Conservation (phyloP, 53 echinoderm and acorn worm genomes). For the Actinopyga echinites region DNA sequence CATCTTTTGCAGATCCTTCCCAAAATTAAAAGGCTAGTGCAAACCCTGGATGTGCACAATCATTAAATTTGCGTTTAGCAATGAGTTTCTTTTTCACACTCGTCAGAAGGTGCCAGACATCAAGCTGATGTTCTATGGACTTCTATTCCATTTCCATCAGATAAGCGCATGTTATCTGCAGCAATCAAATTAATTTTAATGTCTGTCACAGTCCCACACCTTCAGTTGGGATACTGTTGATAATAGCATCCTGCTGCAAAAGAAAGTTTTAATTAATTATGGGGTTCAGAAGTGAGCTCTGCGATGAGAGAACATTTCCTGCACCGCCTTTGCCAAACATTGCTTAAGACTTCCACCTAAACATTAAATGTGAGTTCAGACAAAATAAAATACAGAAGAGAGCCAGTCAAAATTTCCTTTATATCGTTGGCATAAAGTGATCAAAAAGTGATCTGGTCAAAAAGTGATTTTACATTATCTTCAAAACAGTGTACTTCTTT, state of each 20-base stretch:
- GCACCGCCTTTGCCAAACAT: background rate
- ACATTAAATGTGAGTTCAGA: background rate
- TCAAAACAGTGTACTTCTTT: too few relatives aligned
- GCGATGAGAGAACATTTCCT: conserved; percentile 23
- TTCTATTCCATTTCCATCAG: conserved; percentile 10
- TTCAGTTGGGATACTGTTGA: background rate
- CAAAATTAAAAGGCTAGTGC: too few relatives aligned
- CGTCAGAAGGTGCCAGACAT: conserved; percentile 54
- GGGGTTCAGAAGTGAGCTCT: conserved; percentile 11
- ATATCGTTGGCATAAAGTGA: too few relatives aligned
- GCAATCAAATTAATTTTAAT: background rate
- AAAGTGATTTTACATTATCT: too few relatives aligned
- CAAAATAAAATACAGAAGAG: conserved; percentile 1
- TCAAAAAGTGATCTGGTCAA: too few relatives aligned
- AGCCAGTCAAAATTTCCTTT: background rate
- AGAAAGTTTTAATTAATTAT: conserved; percentile 3
- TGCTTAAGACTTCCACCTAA: conserved; percentile 21
- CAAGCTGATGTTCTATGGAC: conserved; percentile 40
- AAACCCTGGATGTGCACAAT: background rate
- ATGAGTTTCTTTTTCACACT: conserved; percentile 21
- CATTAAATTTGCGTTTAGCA: conserved; percentile 4
- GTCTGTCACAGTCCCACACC: background rate
- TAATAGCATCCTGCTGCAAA: background rate
- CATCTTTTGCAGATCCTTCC: too few relatives aligned
- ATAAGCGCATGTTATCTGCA: conserved; percentile 24